Conservation (phyloP, 2,113 vertebrate genomes). For the Eurypyga helias region DNA sequence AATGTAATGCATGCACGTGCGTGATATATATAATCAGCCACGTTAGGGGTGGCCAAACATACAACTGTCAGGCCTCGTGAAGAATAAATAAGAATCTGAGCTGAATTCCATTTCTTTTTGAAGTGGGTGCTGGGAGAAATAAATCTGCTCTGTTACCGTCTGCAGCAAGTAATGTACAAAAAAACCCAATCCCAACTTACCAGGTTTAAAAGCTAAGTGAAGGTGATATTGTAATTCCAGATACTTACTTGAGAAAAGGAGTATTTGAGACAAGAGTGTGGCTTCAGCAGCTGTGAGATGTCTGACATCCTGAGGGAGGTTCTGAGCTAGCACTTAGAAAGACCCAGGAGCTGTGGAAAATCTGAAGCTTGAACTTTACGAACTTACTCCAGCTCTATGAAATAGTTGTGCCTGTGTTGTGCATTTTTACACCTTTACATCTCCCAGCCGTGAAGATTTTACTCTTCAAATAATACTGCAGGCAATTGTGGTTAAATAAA, state of each 20-base stretch:
- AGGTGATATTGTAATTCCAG: not conserved
- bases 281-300: not conserved
- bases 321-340: not conserved
- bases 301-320: not conserved
- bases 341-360: not conserved
- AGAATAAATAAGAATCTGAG: not conserved
- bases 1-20: not conserved
- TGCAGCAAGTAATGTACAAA: not conserved
- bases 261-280: not conserved
- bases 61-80: not conserved
- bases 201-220: not conserved
- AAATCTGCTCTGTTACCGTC: not conserved
- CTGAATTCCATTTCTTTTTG: not conserved
- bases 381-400: not conserved
- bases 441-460: fast-evolving
- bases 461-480: not conserved
- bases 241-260: not conserved
- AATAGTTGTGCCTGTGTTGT: not conserved
- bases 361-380: not conserved
- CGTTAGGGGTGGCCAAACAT: not conserved
- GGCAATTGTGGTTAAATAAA: not conserved
- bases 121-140: not conserved
- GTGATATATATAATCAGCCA: not conserved
- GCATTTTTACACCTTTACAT: fast-evolving
- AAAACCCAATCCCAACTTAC: not conserved